phyloP scores from a whole-genome alignment of 2,888 invertebrate genomes.

The Noctua janthe region DNA sequence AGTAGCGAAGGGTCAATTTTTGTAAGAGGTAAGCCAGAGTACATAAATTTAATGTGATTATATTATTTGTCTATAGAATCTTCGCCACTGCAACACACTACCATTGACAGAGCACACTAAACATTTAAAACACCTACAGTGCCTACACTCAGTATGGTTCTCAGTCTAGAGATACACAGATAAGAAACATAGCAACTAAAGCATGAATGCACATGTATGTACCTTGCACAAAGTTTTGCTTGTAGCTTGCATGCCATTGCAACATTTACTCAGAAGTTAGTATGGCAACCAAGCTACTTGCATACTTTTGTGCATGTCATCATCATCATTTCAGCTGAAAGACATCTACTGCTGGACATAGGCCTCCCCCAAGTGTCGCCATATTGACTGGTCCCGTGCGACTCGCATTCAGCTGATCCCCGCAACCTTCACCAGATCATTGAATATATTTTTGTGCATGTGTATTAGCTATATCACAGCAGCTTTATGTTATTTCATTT shows the following conservation, averaged over 20 bases:
- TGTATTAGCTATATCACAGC: background rate
- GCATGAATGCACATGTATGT: constrained; percentile 2
- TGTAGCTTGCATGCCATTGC: background rate
- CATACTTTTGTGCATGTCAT: background rate
- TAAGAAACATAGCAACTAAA: constrained; percentile 12
- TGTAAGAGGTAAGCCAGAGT: too few species aligned
- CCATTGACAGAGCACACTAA: constrained; percentile 20
- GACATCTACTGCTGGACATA: too few species aligned
- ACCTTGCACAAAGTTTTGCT: background rate
- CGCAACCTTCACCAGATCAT: too few species aligned
- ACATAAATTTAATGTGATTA: too few species aligned
- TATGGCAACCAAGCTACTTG: background rate
- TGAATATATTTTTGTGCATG: background rate
- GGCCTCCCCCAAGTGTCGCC: too few species aligned
- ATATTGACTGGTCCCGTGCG: too few species aligned
- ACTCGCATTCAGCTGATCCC: too few species aligned
- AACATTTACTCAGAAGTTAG: background rate
- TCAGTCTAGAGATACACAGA: background rate
- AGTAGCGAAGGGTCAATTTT: too few species aligned
- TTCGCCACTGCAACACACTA: background rate
- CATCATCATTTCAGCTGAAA: too few species aligned
- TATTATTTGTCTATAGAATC: too few species aligned
- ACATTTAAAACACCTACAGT: background rate
- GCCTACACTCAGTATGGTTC: constrained; percentile 5
- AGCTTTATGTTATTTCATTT: background rate